Evolutionary conservation across 2,797 vertebrate genomes (phyloP).

Genomic region (Paguma larvata): DNA sequence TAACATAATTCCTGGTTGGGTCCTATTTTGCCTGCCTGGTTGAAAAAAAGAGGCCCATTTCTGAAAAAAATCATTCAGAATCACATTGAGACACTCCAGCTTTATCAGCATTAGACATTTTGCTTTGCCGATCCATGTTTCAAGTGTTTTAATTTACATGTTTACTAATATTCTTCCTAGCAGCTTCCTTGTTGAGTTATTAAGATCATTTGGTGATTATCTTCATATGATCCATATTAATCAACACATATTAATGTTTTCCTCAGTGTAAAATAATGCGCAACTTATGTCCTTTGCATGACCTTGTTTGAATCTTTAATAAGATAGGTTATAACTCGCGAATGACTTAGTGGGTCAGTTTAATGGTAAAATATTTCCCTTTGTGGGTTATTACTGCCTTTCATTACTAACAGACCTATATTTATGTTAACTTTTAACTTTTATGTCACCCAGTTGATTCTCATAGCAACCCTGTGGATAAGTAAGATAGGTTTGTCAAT

Average conservation of each 20-base stretch:
- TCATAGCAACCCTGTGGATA: neutral
- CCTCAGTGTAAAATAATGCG: constrained; percentile 14
- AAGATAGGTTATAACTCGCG: constrained; percentile 23
- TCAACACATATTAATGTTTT: constrained; percentile 33
- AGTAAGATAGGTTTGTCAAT: neutral
- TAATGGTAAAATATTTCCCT: constrained; percentile 51
- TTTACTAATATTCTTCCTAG: constrained; percentile 65
- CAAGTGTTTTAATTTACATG: constrained; percentile 58
- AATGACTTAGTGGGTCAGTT: neutral
- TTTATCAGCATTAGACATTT: constrained; percentile 39
- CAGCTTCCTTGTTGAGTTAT: constrained; percentile 38
- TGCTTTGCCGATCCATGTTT: constrained; percentile 37
- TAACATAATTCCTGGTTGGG: constrained; percentile 57
- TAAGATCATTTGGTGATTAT: constrained; percentile 65
- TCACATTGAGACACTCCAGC: neutral
- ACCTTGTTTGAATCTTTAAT: constrained; percentile 42
- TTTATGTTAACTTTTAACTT: constrained; percentile 41
- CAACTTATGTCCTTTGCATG: constrained; percentile 32
- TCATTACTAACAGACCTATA: neutral
- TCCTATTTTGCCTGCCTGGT: constrained; percentile 9
- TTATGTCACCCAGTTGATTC: neutral
- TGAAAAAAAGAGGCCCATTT: constrained; percentile 59
- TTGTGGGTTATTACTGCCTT: neutral
- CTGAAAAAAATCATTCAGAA: constrained; percentile 67
- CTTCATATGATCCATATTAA: constrained; percentile 51